Evolutionary conservation across 2,797 vertebrate species (phyloP).

Genomic region (Onychomys torridus): DNA sequence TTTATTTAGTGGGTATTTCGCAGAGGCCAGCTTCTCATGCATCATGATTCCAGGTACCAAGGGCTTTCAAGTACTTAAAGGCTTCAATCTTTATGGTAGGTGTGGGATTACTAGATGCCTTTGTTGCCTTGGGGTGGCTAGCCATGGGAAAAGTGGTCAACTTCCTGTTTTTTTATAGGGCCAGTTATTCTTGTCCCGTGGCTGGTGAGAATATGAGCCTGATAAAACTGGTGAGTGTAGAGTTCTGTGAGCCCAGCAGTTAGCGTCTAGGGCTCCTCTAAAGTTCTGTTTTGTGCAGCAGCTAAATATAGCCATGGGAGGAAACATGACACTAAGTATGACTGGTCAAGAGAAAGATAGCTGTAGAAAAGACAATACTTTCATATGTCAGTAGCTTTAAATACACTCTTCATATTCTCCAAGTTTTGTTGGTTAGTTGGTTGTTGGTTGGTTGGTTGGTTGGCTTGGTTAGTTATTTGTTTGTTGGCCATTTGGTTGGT

Average conservation of each 20-base stretch:
- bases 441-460: not conserved
- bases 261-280: not conserved
- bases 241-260: not conserved
- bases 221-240: not conserved
- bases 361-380: not conserved
- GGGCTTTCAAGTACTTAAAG: not conserved
- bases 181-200: not conserved
- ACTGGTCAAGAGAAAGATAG: not conserved
- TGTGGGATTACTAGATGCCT: not conserved
- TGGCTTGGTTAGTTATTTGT: not conserved
- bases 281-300: not conserved
- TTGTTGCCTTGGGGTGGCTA: not conserved
- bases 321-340: not conserved
- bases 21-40: not conserved
- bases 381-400: constrained; percentile 34
- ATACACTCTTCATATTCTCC: not conserved
- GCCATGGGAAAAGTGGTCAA: not conserved
- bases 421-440: not conserved
- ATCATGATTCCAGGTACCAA: not conserved
- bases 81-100: not conserved
- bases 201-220: not conserved
- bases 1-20: not conserved
- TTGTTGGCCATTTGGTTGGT: not conserved
- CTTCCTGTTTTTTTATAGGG: not conserved
- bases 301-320: not conserved